Evolutionary conservation across 1,140 invertebrate genomes (phyloP), one percentile per base, ranked within the genome.

Genomic region (Cyphomyrmex costatus): DNA sequence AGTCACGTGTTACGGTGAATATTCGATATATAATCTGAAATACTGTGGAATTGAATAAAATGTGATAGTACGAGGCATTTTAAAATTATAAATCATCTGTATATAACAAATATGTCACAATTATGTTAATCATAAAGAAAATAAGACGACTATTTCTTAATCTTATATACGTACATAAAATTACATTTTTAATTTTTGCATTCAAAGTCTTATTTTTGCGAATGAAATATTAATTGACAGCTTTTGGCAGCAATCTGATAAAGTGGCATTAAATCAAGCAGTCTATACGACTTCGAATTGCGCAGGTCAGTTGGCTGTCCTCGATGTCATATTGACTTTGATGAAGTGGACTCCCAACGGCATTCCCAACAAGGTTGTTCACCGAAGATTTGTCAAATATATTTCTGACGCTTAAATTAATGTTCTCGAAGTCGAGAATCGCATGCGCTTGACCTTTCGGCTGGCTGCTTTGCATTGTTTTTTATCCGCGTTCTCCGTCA

Each of bases 331-430:
- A 36, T 80, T 46, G 61, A 68, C 12, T 79, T 85, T 63, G 74
- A 65, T 68, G 21, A 56, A 85, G 82, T 60, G 85, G 65, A 73
- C 68, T n/a, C 53, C n/a, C n/a, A n/a, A 76, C 76, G 14, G 19
- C 86, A 90, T 90, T 90, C 83, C 73, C n/a, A 68, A 66, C 89
- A 88, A 90, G 86, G 86, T 79, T 74, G 73, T 90, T 90, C 76
- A 68, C 21, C 76, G 46, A 68, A 76, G 19, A 70, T 27, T 30
- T 46, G 30, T 51, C 30, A 66, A 74, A 78, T n/a, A 46, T 60
- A 70, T 80, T 76, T 68, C 60, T 33, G 86, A 61, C 19, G 60
- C 58, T 66, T 76, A 73, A 56, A 68, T 65, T 58, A 21, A 60
- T n/a, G 30, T n/a, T 60, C 14, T 53, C 46, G 30, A 77, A 89